Evolutionary conservation across 2,113 vertebrate species (phyloP).

Genomic region (Triplophysa rosa): DNA sequence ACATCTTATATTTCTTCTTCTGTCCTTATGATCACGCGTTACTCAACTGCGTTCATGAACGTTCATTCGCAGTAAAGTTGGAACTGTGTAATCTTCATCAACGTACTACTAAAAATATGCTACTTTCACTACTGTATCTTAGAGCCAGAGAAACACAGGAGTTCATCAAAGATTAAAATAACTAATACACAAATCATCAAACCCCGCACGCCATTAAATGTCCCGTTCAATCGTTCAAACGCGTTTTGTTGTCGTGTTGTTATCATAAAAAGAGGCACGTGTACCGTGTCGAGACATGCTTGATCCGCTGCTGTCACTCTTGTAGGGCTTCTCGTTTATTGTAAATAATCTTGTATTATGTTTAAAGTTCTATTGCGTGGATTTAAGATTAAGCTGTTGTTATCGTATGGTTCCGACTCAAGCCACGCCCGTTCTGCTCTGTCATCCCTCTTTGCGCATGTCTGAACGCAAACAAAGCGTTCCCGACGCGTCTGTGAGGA

Average conservation of each 20-base stretch:
- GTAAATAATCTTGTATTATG: not conserved
- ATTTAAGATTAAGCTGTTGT: not conserved
- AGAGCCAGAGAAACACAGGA: not conserved
- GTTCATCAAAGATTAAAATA: too few species aligned
- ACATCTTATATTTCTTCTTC: too few species aligned
- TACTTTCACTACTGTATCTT: not conserved
- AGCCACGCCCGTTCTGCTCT: constrained; percentile 32
- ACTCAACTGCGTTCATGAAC: not conserved
- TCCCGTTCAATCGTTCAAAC: not conserved
- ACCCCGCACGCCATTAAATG: not conserved
- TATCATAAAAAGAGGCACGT: not conserved
- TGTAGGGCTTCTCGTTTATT: not conserved
- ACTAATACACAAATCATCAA: not conserved
- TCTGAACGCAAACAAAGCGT: constrained; percentile 28
- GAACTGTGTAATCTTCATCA: not conserved
- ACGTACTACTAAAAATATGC: not conserved
- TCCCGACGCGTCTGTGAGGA: not conserved
- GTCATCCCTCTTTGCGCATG: constrained; percentile 12
- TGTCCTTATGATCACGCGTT: not conserved
- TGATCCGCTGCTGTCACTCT: constrained; percentile 11
- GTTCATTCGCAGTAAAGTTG: not conserved
- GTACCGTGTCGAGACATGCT: constrained; percentile 37
- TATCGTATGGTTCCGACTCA: not conserved
- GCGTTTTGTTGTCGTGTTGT: not conserved
- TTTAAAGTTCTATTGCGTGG: not conserved